These are phyloP conservation scores for Sebastiscus albofasciatus DNA, from an alignment of 2,797 vertebrate species.

Conservation along the genomic window DNA sequence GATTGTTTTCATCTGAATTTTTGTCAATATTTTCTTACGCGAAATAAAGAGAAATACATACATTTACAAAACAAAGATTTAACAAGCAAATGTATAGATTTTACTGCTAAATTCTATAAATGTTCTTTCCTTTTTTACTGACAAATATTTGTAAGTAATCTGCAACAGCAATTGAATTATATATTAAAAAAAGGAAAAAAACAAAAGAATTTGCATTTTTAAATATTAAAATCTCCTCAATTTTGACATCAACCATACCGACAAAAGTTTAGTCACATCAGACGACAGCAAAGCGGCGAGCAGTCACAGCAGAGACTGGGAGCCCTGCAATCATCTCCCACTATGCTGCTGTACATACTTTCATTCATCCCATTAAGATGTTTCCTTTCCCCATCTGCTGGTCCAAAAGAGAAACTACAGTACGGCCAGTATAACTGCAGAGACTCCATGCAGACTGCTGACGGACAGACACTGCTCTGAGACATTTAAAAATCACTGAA, in stretches of 20 bases:
- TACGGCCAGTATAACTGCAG: neutral
- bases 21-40: neutral
- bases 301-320: neutral
- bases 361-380: constrained; percentile 53
- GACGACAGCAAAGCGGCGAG: neutral
- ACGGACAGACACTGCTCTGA: neutral
- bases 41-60: neutral
- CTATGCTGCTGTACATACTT: neutral
- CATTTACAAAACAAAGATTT: neutral
- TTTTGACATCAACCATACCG: neutral
- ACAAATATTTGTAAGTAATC: neutral
- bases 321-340: constrained; percentile 11
- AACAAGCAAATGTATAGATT: neutral
- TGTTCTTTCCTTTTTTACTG: neutral
- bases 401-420: constrained; percentile 55
- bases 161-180: neutral
- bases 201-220: neutral
- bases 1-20: neutral
- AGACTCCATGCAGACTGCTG: neutral
- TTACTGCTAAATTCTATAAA: neutral
- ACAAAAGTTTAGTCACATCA: neutral
- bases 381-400: constrained; percentile 82
- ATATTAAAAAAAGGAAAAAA: neutral
- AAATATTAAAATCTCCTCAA: neutral
- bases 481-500: neutral